Percentiles rank a stretch among this genome's conserved stretches.
Evolutionary conservation across 2,888 invertebrate species (phyloP).

Genomic region (Ochropleura plecta): DNA sequence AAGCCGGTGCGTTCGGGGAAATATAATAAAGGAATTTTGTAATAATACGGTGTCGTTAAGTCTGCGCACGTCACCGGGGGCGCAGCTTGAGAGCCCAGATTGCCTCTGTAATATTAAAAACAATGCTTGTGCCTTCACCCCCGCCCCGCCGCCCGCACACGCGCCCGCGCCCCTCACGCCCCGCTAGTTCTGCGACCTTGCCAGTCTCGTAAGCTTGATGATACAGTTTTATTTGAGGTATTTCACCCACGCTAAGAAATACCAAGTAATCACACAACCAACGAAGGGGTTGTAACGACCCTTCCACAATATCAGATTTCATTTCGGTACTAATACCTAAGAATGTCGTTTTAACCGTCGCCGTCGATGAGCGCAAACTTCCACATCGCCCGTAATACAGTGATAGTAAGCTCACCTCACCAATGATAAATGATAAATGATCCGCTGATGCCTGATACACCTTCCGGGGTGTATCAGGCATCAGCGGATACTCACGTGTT

Average conservation of each 20-base stretch:
- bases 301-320: background rate
- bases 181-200: constrained; percentile 10
- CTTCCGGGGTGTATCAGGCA: background rate
- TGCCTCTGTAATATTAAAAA: constrained; percentile 73
- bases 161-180: background rate
- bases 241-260: background rate
- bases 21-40: constrained; percentile 69
- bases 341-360: background rate
- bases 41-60: constrained; percentile 68
- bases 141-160: background rate
- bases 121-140: constrained; percentile 55
- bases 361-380: too few species aligned
- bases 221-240: constrained; percentile 4
- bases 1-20: constrained; percentile 67
- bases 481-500: constrained; percentile 24
- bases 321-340: background rate
- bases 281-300: background rate
- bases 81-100: constrained; percentile 69
- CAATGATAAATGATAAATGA: too few species aligned
- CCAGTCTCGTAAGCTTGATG: constrained; percentile 15
- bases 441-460: too few species aligned
- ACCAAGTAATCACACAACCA: background rate
- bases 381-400: background rate
- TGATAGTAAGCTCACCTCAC: background rate
- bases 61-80: constrained; percentile 68